A percentile compares a stretch with the other conserved stretches of the same genome.
Conservation (phyloP, 2,888 invertebrate genomes). For the Idaea straminata region DNA sequence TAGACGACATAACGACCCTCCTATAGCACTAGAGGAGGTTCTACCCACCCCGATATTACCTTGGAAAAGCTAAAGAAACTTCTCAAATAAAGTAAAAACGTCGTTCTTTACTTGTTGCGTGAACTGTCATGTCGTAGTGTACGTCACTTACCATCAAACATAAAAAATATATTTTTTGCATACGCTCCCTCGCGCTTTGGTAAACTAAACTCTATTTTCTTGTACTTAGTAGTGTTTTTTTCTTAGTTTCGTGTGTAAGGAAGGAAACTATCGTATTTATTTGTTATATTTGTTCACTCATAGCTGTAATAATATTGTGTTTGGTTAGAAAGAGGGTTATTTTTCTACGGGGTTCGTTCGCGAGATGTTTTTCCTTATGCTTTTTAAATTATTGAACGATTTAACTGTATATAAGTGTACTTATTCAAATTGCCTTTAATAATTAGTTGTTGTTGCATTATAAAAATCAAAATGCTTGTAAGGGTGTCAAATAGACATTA, state of each 20-base stretch:
- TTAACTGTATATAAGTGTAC: neutral
- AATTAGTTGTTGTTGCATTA: too few relatives aligned
- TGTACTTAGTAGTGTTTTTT: constrained; percentile 19
- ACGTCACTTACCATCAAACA: neutral
- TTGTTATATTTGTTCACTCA: constrained; percentile 42
- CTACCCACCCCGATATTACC: neutral
- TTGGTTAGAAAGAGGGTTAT: constrained; percentile 28
- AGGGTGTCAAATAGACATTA: too few relatives aligned
- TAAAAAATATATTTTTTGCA: constrained; percentile 20
- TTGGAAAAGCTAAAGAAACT: neutral
- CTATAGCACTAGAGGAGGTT: neutral
- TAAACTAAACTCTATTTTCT: constrained; percentile 15
- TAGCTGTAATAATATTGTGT: constrained; percentile 40
- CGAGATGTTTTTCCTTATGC: neutral
- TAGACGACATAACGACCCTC: neutral
- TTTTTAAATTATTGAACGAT: neutral
- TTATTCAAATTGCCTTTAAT: too few relatives aligned
- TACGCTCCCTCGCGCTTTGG: constrained; percentile 9
- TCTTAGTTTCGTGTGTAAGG: neutral
- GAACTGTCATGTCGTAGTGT: neutral
- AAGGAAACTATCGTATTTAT: constrained; percentile 36
- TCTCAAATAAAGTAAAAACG: neutral
- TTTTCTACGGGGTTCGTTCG: constrained; percentile 3
- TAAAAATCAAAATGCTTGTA: too few relatives aligned
- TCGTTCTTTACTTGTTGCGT: neutral